Evolutionary conservation across 2,888 invertebrate species (phyloP).

Genomic region (Catocala fraxini): DNA sequence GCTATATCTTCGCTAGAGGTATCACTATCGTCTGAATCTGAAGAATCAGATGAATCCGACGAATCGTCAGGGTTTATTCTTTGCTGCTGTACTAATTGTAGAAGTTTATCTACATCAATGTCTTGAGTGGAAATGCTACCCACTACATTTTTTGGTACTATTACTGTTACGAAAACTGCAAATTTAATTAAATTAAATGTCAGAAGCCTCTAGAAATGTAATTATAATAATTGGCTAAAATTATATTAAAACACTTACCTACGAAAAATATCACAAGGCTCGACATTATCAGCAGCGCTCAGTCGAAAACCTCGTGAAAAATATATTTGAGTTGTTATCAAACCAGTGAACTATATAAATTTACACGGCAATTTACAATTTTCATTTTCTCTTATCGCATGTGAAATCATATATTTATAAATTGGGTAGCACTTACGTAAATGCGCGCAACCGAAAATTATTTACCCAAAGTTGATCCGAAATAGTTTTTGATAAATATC

Average conservation of each 20-base stretch:
- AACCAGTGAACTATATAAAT: slow-evolving; percentile 56
- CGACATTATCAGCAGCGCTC: slow-evolving; percentile 60
- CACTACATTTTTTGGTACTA: slow-evolving; percentile 17
- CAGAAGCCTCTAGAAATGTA: neutral
- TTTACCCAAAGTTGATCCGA: slow-evolving; percentile 20
- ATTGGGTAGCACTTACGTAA: slow-evolving; percentile 36
- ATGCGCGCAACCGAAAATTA: slow-evolving; percentile 36
- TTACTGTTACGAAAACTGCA: slow-evolving; percentile 31
- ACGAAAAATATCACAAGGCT: slow-evolving; percentile 49
- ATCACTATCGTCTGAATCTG: slow-evolving; percentile 31
- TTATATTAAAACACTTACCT: slow-evolving; percentile 50
- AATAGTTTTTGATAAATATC: slow-evolving; percentile 17
- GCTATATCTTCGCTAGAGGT: neutral
- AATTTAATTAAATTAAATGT: slow-evolving; percentile 8
- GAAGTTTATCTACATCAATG: slow-evolving; percentile 24
- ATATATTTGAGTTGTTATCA: slow-evolving; percentile 58
- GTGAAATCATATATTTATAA: slow-evolving; percentile 46
- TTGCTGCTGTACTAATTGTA: slow-evolving; percentile 28
- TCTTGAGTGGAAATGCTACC: slow-evolving; percentile 12
- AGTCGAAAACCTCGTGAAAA: slow-evolving; percentile 51
- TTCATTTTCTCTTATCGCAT: slow-evolving; percentile 76
- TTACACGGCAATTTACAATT: slow-evolving; percentile 76
- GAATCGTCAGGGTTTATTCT: slow-evolving; percentile 1
- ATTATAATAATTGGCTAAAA: neutral
- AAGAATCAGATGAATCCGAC: slow-evolving; percentile 27